Conservation (phyloP, 1,140 invertebrate species). For the Amyelois transitella region DNA sequence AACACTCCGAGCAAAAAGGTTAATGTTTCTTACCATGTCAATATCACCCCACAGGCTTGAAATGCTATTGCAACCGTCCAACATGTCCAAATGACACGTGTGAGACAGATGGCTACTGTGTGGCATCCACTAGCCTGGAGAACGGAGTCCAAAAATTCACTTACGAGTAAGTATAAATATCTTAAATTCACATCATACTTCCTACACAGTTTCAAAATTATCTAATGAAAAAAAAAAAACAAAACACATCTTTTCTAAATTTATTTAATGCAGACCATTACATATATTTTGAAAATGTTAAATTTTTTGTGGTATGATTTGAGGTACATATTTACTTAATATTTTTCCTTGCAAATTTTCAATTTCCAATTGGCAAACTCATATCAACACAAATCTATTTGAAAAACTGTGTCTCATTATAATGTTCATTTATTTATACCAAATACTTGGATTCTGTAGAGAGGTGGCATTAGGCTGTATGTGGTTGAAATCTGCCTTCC, state of each 20-base stretch:
- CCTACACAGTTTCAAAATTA: neutral
- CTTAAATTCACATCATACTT: neutral
- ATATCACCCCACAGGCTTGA: constrained; percentile 39
- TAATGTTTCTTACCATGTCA: too few species aligned
- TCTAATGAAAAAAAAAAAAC: neutral
- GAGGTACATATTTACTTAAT: constrained; percentile 44
- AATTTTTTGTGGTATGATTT: constrained; percentile 7
- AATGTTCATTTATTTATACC: constrained; percentile 51
- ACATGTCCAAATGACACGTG: constrained; percentile 85
- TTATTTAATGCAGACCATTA: neutral
- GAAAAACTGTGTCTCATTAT: constrained; percentile 22
- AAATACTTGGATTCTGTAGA: constrained; percentile 56
- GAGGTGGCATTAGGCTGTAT: constrained; percentile 61
- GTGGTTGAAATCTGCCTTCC: constrained; percentile 47
- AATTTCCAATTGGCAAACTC: constrained; percentile 17
- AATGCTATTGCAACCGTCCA: constrained; percentile 62
- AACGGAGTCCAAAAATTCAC: constrained; percentile 78
- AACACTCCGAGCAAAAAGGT: too few species aligned
- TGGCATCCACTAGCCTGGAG: constrained; percentile 83
- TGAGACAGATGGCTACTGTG: constrained; percentile 91
- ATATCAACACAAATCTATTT: constrained; percentile 16
- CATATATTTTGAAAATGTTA: neutral
- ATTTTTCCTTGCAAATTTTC: neutral
- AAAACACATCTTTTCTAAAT: neutral
- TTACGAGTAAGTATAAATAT: constrained; percentile 79